Conservation (phyloP, 92 coral and sea anemone species). For the Epizoanthus ramosus region DNA sequence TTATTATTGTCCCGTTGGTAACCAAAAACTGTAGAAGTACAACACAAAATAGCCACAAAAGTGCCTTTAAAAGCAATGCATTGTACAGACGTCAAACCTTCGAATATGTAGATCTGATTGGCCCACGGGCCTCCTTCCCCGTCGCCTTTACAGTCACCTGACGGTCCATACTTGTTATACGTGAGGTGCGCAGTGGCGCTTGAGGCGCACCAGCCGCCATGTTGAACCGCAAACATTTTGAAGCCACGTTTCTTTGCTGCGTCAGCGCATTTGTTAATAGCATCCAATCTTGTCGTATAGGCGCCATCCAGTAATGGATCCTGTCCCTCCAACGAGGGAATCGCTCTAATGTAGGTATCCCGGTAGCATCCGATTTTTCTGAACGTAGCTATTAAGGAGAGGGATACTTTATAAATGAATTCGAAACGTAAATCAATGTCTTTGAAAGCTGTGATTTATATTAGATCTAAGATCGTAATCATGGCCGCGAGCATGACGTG, state of each 20-base stretch:
- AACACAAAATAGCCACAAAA: not conserved
- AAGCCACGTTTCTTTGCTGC: constrained; percentile 45
- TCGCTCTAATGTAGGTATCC: constrained; percentile 48
- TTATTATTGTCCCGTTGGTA: no score
- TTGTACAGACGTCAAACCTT: not conserved
- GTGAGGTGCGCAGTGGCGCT: constrained; percentile 50
- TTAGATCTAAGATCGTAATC: no score
- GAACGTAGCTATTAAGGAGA: not conserved
- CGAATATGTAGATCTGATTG: constrained; percentile 46
- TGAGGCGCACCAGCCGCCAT: constrained; percentile 64
- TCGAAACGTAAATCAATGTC: no score
- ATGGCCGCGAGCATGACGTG: no score
- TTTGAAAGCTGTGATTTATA: no score
- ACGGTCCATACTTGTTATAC: constrained; percentile 51
- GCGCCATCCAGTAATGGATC: constrained; percentile 45
- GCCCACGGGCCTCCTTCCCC: constrained; percentile 65
- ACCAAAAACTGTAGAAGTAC: no score
- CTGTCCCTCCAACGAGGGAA: constrained; percentile 48
- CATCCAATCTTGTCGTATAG: constrained; percentile 32
- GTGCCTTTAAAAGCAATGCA: no score
- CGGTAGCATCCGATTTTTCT: constrained; percentile 50
- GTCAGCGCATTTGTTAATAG: constrained; percentile 58
- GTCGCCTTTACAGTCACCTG: constrained; percentile 20
- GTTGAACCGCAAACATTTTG: constrained; percentile 50
- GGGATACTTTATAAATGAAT: no score